Evolutionary conservation across 2,888 invertebrate species (phyloP).

Genomic region (Pteria penguin): DNA sequence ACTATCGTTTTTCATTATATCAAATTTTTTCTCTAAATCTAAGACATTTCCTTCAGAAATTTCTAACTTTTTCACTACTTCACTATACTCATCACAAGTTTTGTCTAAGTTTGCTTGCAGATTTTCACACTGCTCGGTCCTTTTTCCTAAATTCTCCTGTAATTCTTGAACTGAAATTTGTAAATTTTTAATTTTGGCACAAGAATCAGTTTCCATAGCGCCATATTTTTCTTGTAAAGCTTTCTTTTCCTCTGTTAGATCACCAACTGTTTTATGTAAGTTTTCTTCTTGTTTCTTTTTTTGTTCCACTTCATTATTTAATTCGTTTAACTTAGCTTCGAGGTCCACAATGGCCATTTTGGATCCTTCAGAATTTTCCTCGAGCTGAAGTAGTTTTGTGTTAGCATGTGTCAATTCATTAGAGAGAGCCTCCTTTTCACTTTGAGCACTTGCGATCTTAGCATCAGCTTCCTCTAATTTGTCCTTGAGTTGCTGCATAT

Average conservation of each 20-base stretch:
- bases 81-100: slow-evolving; percentile 26
- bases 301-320: slow-evolving; percentile 40
- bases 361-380: slow-evolving; percentile 53
- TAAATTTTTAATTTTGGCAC: neutral
- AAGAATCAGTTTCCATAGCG: neutral
- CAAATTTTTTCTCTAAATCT: slow-evolving; percentile 41
- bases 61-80: slow-evolving; percentile 33
- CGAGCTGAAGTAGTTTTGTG: slow-evolving; percentile 65
- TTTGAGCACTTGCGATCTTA: slow-evolving; percentile 48
- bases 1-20: slow-evolving; percentile 12
- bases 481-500: slow-evolving; percentile 48
- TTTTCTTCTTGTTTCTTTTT: slow-evolving; percentile 38
- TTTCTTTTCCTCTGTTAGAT: neutral
- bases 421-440: slow-evolving; percentile 63
- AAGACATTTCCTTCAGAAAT: slow-evolving; percentile 42
- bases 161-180: neutral
- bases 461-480: slow-evolving; percentile 49
- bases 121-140: slow-evolving; percentile 10
- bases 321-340: slow-evolving; percentile 51
- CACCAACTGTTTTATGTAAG: neutral
- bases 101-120: too few relatives aligned
- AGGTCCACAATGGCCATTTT: slow-evolving; percentile 65
- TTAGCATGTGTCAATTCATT: slow-evolving; percentile 67
- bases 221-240: neutral
- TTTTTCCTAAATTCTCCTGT: neutral